A percentile compares a stretch with the other conserved stretches of the same genome.
Conservation (phyloP, 2,797 vertebrate species). For the Netta rufina region DNA sequence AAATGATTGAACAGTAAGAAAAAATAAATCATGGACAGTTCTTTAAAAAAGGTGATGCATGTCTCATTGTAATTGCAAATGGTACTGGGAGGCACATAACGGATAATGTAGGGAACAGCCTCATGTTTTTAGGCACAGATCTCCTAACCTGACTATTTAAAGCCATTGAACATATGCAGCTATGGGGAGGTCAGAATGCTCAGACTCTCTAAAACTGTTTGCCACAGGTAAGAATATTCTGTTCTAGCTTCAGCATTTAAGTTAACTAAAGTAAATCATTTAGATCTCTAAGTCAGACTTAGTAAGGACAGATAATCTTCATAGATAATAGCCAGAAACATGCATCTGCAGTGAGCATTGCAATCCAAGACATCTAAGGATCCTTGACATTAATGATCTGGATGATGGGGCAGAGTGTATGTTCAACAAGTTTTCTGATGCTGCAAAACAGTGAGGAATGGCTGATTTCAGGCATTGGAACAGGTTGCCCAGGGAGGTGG, state of each 20-base stretch:
- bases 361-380: neutral
- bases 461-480: neutral
- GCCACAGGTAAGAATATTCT: neutral
- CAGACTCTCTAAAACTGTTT: neutral
- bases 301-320: neutral
- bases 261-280: neutral
- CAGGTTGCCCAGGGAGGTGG: no score
- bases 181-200: neutral
- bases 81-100: neutral
- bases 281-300: neutral
- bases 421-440: neutral
- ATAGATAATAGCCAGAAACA: neutral
- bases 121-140: neutral
- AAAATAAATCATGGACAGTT: neutral
- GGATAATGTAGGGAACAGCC: neutral
- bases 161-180: neutral
- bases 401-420: accelerated
- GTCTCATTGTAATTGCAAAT: neutral
- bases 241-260: neutral
- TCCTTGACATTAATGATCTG: neutral
- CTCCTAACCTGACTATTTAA: neutral
- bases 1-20: neutral
- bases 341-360: neutral
- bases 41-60: neutral
- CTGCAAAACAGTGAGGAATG: neutral